phyloP scores from a whole-genome alignment of 2,888 invertebrate genomes.

The Agapostemon virescens region DNA sequence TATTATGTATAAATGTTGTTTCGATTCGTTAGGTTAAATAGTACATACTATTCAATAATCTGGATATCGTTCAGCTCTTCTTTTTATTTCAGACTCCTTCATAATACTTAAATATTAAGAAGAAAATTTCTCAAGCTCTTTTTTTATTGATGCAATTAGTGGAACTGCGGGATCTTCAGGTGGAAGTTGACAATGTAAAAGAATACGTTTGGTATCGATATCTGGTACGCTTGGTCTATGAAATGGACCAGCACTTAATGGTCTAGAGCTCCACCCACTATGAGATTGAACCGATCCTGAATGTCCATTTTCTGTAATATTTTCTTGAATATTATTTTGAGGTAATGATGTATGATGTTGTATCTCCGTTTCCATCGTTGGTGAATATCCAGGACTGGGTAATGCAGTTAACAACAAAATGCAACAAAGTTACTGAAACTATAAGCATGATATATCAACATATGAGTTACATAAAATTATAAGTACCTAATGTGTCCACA shows the following conservation, averaged over 20 bases:
- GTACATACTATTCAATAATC: slow-evolving; percentile 8
- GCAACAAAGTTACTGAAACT: neutral
- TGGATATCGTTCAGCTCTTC: neutral
- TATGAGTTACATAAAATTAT: neutral
- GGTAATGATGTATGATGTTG: slow-evolving; percentile 71
- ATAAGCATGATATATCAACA: neutral
- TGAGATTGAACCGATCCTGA: slow-evolving; percentile 69
- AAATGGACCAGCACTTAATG: slow-evolving; percentile 86
- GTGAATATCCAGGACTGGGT: slow-evolving; percentile 71
- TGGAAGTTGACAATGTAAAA: slow-evolving; percentile 83
- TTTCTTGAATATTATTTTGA: slow-evolving; percentile 62
- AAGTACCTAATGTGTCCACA: slow-evolving; percentile 71
- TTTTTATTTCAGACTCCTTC: neutral
- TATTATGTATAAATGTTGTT: slow-evolving; percentile 6
- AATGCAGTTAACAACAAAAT: neutral
- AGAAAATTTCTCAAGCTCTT: slow-evolving; percentile 82
- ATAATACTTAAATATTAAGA: slow-evolving; percentile 29
- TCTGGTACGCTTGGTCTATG: slow-evolving; percentile 82
- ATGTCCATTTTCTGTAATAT: slow-evolving; percentile 70
- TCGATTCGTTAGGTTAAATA: neutral
- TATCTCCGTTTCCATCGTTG: slow-evolving; percentile 63
- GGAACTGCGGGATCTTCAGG: slow-evolving; percentile 89
- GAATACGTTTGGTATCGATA: slow-evolving; percentile 82
- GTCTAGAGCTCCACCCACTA: slow-evolving; percentile 81
- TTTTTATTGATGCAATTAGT: slow-evolving; percentile 91